Conservation (phyloP, 1,140 invertebrate species). For the Bombus polaris region DNA sequence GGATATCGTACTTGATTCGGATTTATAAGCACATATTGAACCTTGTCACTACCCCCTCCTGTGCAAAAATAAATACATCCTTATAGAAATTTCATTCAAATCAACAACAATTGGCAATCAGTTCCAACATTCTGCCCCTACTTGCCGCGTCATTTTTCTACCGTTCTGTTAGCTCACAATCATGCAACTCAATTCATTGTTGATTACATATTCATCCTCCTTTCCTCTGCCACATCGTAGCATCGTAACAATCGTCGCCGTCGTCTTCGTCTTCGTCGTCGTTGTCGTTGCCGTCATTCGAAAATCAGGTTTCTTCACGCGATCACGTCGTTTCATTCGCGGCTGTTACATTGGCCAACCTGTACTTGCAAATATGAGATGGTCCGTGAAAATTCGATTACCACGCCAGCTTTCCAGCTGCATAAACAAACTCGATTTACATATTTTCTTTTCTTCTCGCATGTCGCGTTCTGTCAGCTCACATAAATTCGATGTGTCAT, state of each 20-base stretch:
- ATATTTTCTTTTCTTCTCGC: neutral
- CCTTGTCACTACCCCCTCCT: too few species aligned
- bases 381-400: slow-evolving; percentile 20
- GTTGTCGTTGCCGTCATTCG: neutral
- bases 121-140: too few species aligned
- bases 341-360: neutral
- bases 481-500: too few species aligned
- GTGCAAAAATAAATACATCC: neutral
- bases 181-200: slow-evolving; percentile 8
- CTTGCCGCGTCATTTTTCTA: neutral
- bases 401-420: slow-evolving; percentile 1
- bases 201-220: slow-evolving; percentile 38
- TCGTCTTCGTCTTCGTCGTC: neutral
- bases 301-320: slow-evolving; percentile 8
- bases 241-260: neutral
- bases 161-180: slow-evolving; percentile 1
- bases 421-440: slow-evolving; percentile 43
- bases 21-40: too few species aligned
- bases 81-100: neutral
- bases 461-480: too few species aligned
- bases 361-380: slow-evolving; percentile 10
- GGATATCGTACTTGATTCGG: too few species aligned
- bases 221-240: neutral
- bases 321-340: neutral
- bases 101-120: slow-evolving; percentile 19